Percentiles rank a stretch among this genome's conserved stretches.
These are phyloP conservation scores for Drosophila ercepeae DNA, from an alignment of 1,140 invertebrate species.

Conservation along the genomic window DNA sequence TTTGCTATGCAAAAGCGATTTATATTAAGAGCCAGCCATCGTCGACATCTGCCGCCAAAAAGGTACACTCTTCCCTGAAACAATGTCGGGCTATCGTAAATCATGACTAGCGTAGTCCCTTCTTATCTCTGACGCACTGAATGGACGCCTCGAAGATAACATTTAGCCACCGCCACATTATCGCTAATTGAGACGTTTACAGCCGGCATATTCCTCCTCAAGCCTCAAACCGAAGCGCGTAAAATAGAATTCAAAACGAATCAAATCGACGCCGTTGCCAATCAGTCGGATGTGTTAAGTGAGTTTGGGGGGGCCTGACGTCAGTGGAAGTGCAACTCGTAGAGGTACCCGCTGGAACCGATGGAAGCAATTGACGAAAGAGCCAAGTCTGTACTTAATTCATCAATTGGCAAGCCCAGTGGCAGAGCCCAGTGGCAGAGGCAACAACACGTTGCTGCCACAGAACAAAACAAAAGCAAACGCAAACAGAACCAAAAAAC, in stretches of 20 bases:
- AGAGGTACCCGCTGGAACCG: conserved; percentile 39
- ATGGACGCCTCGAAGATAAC: conserved; percentile 51
- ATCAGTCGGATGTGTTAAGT: conserved; percentile 53
- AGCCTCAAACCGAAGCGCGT: conserved; percentile 1
- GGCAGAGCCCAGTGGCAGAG: conserved; percentile 7
- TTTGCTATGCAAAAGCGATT: conserved; percentile 53
- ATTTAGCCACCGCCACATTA: conserved; percentile 69
- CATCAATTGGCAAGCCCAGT: conserved; percentile 56
- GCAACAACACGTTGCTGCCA: background rate
- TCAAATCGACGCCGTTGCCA: conserved; percentile 33
- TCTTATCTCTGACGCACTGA: conserved; percentile 68
- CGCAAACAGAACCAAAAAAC: conserved; percentile 68
- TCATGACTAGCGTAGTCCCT: conserved; percentile 40
- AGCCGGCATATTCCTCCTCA: conserved; percentile 11
- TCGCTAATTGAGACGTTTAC: conserved; percentile 65
- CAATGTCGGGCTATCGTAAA: conserved; percentile 59
- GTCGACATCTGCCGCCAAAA: conserved; percentile 21
- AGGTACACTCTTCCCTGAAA: too few relatives aligned
- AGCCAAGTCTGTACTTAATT: conserved; percentile 32
- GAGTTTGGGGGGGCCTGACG: conserved; percentile 63
- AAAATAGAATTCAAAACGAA: conserved; percentile 9
- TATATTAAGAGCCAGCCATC: conserved; percentile 43
- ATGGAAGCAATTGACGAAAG: conserved; percentile 63
- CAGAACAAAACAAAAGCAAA: conserved; percentile 36
- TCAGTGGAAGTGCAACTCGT: conserved; percentile 56